These are phyloP conservation scores for Tyrophagus putrescentiae DNA, from an alignment of 1,140 invertebrate species.

Conservation along the genomic window DNA sequence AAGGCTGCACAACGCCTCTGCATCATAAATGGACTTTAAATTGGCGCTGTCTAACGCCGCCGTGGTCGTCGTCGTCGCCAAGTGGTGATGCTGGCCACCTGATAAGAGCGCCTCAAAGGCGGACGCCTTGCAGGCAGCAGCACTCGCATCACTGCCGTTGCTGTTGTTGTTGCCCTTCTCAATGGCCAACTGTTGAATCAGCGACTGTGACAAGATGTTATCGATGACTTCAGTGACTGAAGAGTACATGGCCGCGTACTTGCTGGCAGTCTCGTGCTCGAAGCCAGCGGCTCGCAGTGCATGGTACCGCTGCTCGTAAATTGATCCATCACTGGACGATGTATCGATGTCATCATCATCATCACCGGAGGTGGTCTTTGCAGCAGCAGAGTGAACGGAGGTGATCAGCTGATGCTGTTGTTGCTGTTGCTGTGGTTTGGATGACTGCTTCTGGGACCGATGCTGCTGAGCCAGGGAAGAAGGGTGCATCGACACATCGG, in stretches of 20 bases:
- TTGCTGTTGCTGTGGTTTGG: not conserved
- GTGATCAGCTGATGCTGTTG: not conserved
- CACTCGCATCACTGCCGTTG: not conserved
- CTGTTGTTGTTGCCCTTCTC: not conserved
- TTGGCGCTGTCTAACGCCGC: too few species aligned
- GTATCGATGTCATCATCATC: too few species aligned
- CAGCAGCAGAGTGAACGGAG: not conserved
- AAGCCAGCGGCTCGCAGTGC: constrained; percentile 13
- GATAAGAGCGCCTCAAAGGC: not conserved
- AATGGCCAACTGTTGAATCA: not conserved
- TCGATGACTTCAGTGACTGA: constrained; percentile 15
- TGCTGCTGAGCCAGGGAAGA: constrained; percentile 5
- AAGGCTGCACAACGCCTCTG: not conserved
- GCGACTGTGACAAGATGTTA: constrained; percentile 1
- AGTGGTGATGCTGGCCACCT: not conserved
- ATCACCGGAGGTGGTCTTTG: too few species aligned
- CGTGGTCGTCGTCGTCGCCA: too few species aligned
- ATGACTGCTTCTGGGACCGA: not conserved
- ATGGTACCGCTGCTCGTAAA: constrained; percentile 6
- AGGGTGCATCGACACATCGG: constrained; percentile 13
- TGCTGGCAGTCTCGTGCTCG: constrained; percentile 12
- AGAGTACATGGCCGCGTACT: not conserved
- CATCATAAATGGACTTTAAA: not conserved
- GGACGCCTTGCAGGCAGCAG: not conserved
- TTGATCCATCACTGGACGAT: too few species aligned